Percentiles rank a stretch among this genome's conserved stretches.
Evolutionary conservation across 53 echinoderm and acorn worm species (phyloP).

Genomic region (Hippasteria phrygiana): DNA sequence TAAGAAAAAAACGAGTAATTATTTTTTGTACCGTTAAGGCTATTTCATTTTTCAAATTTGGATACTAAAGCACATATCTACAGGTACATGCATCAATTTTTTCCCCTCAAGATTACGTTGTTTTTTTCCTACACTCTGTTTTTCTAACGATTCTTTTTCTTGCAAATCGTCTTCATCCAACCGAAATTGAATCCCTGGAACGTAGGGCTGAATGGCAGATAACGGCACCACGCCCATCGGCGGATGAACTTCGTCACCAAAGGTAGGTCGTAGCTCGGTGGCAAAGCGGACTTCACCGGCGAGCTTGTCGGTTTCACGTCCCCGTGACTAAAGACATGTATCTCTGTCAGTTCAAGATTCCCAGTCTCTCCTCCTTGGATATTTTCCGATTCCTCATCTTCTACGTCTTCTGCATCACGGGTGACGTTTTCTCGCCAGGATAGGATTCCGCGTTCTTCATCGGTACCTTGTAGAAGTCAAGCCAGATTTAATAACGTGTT

Average conservation of each 20-base stretch:
- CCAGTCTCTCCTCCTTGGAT: neutral
- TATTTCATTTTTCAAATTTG: no score
- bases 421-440: conserved; percentile 74
- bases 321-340: neutral
- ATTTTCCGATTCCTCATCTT: conserved; percentile 12
- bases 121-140: no score
- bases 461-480: conserved; percentile 71
- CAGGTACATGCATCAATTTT: no score
- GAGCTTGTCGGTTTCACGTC: neutral
- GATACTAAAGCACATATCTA: no score
- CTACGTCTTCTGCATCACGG: neutral
- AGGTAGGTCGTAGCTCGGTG: conserved; percentile 77
- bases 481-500: no score
- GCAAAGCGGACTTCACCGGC: neutral
- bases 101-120: no score
- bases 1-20: no score
- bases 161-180: neutral
- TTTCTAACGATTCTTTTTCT: conserved; percentile 11
- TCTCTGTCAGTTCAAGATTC: neutral
- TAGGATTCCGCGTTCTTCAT: conserved; percentile 79
- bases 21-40: no score
- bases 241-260: conserved; percentile 72
- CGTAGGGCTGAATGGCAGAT: conserved; percentile 89
- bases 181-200: conserved; percentile 68
- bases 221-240: conserved; percentile 75